Evolutionary conservation across 2,888 invertebrate genomes (phyloP), one percentile per base, ranked within the genome.

Genomic region (Pecten maximus): DNA sequence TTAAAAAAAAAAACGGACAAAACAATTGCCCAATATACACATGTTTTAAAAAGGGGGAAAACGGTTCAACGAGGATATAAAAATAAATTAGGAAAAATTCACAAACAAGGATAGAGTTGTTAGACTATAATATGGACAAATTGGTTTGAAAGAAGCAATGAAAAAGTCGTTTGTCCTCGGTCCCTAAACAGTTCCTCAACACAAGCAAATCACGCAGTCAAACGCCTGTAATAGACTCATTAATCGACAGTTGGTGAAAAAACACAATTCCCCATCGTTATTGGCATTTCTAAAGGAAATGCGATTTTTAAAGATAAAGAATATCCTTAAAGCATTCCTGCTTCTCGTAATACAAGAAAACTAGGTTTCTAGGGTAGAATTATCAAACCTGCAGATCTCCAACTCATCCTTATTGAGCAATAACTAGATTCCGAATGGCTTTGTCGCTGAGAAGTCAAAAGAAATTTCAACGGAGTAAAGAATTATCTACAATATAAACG

Each of bases 401-500:
- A 35, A 16, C 74, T 74, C 35, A 35, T 35, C 74, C 15, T 28
- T 35, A 74, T 74, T 28, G 74, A 74, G 35, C 74, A 74, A 8
- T 74, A 74, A 74, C 74, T 74, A 35, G 35, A 74, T 74, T 74
- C 23, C 74, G 35, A 35, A 74, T 35, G 74, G 74, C 74, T 35
- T 12, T 74, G 74, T 74, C 74, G 74, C 35, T 74, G 74, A 74
- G 23, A 23, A 74, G 74, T 74, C 74, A 74, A 74, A 74, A 74
- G 74, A 74, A 74, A 74, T 74, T 74, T 74, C 74, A 74, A 74
- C 23, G 35, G 28, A 74, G 74, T 74, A 28, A 74, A 74, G 74
- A 74, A 74, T 74, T 74, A 74, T 74, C 74, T 74, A 74, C 74
- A 74, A 35, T 4, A 74, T 74, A 74, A 74, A 23, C 74, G 74